phyloP scores from a whole-genome alignment of 35 echinoderm and acorn worm genomes.

The Diadema setosum region DNA sequence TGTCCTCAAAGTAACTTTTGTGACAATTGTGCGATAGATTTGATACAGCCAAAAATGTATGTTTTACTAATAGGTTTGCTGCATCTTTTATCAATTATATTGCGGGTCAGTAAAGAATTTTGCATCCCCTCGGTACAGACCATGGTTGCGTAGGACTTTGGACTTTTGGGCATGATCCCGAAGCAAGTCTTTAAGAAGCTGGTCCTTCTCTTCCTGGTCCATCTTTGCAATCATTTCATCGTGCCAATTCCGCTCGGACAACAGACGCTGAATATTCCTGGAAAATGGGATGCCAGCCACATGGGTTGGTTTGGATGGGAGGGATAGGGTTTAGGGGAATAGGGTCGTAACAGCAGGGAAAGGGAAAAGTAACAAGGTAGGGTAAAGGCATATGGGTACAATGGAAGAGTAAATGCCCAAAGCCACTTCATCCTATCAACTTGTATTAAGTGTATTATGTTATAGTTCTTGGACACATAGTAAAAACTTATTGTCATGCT shows the following conservation, averaged over 20 bases:
- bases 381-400: neutral
- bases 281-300: neutral
- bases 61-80: no score
- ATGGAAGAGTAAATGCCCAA: neutral
- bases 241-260: slow-evolving; percentile 77
- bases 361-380: neutral
- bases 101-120: slow-evolving; percentile 73
- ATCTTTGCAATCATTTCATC: slow-evolving; percentile 63
- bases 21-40: no score
- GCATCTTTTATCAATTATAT: slow-evolving; percentile 70
- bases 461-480: no score
- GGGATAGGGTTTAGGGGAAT: neutral
- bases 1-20: no score
- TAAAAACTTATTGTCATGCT: no score
- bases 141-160: slow-evolving; percentile 75
- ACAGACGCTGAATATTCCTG: slow-evolving; percentile 69
- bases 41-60: no score
- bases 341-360: neutral
- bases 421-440: no score
- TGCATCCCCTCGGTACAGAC: slow-evolving; percentile 77
- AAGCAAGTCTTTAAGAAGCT: slow-evolving; percentile 30
- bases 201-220: slow-evolving; percentile 61
- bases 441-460: no score
- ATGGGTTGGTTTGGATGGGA: neutral
- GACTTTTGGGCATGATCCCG: slow-evolving; percentile 75